Conservation (phyloP, 2,797 vertebrate genomes). For the Sorex maritimensis region DNA sequence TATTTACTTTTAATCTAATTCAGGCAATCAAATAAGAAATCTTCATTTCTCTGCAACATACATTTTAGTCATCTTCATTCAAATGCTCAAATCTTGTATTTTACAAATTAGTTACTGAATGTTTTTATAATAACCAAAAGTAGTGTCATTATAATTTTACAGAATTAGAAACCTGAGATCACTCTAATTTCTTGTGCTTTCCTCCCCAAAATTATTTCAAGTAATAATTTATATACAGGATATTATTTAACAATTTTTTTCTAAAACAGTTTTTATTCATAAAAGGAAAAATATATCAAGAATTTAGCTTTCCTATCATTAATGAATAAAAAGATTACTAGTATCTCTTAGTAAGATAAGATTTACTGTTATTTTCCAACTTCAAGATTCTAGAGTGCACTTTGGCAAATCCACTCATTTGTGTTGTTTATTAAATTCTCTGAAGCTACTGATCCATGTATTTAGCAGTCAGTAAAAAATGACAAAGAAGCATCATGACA, state of each 20-base stretch:
- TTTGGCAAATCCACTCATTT: slow-evolving; percentile 72
- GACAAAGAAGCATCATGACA: slow-evolving; percentile 48
- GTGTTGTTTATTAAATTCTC: slow-evolving; percentile 78
- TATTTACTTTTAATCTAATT: slow-evolving; percentile 24
- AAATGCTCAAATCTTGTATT: slow-evolving; percentile 35
- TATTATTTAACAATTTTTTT: slow-evolving; percentile 26
- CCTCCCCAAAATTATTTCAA: not conserved
- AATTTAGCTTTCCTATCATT: not conserved
- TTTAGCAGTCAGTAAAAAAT: slow-evolving; percentile 69
- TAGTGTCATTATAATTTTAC: not conserved
- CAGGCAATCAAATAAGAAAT: slow-evolving; percentile 54
- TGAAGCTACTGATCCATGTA: slow-evolving; percentile 66
- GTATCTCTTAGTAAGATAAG: slow-evolving; percentile 56
- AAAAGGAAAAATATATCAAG: not conserved
- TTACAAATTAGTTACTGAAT: slow-evolving; percentile 4
- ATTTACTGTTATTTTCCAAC: slow-evolving; percentile 42
- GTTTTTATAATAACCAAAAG: not conserved
- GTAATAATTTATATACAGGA: not conserved
- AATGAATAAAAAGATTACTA: slow-evolving; percentile 58
- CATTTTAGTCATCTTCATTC: not conserved
- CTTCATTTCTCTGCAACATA: slow-evolving; percentile 39
- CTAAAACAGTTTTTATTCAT: not conserved
- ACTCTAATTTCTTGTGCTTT: not conserved
- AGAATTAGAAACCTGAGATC: not conserved
- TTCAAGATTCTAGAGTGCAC: slow-evolving; percentile 52